A percentile compares a stretch with the other conserved stretches of the same genome.
Conservation (phyloP, 2,797 vertebrate species). For the Pseudomugil tenellus region DNA sequence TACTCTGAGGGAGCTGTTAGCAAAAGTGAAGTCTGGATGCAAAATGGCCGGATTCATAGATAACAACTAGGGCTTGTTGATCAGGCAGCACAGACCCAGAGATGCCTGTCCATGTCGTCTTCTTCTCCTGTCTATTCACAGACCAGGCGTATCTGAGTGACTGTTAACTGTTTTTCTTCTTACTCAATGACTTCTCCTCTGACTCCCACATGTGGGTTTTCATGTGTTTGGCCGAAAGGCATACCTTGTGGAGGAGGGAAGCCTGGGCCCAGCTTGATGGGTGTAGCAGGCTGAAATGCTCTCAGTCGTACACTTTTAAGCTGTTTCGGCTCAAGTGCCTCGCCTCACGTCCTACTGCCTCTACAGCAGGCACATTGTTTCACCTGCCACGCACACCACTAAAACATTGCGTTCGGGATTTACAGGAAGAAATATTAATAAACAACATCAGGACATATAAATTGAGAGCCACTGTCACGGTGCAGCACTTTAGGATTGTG, state of each 20-base stretch:
- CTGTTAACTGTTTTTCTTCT: constrained; percentile 67
- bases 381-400: constrained; percentile 8
- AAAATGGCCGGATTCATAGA: constrained; percentile 41
- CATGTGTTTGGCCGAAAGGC: constrained; percentile 62
- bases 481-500: constrained; percentile 41
- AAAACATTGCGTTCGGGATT: constrained; percentile 50
- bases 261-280: constrained; percentile 43
- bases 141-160: constrained; percentile 58
- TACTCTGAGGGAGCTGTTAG: constrained; percentile 13
- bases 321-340: constrained; percentile 31
- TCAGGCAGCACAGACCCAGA: constrained; percentile 46
- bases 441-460: constrained; percentile 39
- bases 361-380: constrained; percentile 49
- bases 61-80: constrained; percentile 47
- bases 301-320: constrained; percentile 30
- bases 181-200: constrained; percentile 76
- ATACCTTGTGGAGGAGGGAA: constrained; percentile 69
- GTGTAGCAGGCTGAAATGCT: constrained; percentile 15
- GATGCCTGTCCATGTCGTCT: constrained; percentile 52
- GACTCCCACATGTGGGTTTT: constrained; percentile 76
- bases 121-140: constrained; percentile 74
- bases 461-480: constrained; percentile 41
- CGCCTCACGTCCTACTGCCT: constrained; percentile 16
- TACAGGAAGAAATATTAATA: constrained; percentile 49
- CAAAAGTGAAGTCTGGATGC: constrained; percentile 39